phyloP scores from a whole-genome alignment of 2,113 vertebrate genomes.

The Hippocampus zosterae region DNA sequence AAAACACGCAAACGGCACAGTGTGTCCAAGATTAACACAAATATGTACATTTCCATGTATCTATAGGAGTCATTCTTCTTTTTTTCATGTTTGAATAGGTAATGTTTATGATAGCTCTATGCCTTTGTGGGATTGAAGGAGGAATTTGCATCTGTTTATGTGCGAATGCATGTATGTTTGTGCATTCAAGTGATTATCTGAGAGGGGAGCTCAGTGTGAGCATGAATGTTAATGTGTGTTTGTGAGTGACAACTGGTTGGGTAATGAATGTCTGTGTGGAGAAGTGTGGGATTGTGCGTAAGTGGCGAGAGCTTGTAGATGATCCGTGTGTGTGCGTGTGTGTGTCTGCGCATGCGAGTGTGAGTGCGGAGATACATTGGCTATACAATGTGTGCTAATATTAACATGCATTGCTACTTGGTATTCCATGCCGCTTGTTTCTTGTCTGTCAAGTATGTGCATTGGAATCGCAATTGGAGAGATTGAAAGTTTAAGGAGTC shows the following conservation, averaged over 20 bases:
- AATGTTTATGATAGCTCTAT: conserved; percentile 41
- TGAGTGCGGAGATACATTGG: neutral
- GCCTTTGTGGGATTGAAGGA: conserved; percentile 42
- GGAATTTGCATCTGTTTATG: conserved; percentile 63
- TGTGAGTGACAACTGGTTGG: conserved; percentile 50
- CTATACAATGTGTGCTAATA: conserved; percentile 44
- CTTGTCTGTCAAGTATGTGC: conserved; percentile 62
- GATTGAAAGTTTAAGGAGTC: conserved; percentile 67
- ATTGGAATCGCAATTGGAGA: conserved; percentile 55
- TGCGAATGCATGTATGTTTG: conserved; percentile 60
- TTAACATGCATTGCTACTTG: conserved; percentile 59
- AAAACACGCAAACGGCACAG: conserved; percentile 1
- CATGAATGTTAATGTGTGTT: conserved; percentile 64
- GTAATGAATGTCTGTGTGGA: conserved; percentile 46
- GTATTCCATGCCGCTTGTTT: conserved; percentile 52
- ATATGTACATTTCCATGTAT: conserved; percentile 40
- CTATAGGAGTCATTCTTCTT: conserved; percentile 21
- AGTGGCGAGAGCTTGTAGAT: conserved; percentile 28
- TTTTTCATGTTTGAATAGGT: conserved; percentile 47
- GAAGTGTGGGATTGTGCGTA: conserved; percentile 32
- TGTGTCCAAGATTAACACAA: conserved; percentile 27
- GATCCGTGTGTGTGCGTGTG: conserved; percentile 11
- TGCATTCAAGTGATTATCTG: conserved; percentile 56
- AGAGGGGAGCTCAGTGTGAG: conserved; percentile 54
- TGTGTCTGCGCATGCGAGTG: neutral